A percentile compares a stretch with the other conserved stretches of the same genome.
These are phyloP conservation scores for Scolopax mira DNA, from an alignment of 2,113 vertebrate species.

Conservation along the genomic window DNA sequence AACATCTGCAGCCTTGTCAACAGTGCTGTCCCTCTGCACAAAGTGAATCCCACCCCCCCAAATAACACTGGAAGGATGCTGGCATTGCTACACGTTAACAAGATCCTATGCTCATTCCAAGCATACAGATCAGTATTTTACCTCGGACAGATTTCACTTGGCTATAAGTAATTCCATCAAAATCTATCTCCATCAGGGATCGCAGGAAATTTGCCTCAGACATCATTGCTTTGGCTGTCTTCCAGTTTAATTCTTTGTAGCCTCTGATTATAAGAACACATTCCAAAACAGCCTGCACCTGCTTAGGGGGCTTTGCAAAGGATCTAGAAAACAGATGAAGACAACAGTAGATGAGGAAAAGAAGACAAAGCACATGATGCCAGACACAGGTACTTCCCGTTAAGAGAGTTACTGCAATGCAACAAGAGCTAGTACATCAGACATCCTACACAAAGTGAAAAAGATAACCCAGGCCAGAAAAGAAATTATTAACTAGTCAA, in stretches of 20 bases:
- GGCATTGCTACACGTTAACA: background rate
- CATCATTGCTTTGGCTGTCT: slow-evolving; percentile 94
- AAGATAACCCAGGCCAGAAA: background rate
- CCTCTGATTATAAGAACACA: slow-evolving; percentile 93
- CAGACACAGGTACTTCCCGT: accelerated
- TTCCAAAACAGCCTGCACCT: slow-evolving; percentile 92
- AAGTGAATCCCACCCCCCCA: background rate
- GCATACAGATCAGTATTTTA: slow-evolving; percentile 32
- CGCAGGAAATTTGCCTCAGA: slow-evolving; percentile 92
- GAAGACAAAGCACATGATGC: background rate
- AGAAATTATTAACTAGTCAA: background rate
- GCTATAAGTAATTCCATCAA: slow-evolving; percentile 79
- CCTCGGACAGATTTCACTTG: slow-evolving; percentile 88
- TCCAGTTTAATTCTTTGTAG: slow-evolving; percentile 93
- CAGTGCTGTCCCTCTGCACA: background rate
- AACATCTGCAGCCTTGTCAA: accelerated
- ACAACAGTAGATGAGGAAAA: background rate
- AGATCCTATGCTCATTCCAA: background rate
- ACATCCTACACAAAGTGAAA: background rate
- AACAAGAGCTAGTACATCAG: background rate
- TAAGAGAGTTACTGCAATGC: background rate
- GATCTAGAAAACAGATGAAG: slow-evolving; percentile 75
- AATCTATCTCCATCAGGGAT: slow-evolving; percentile 90
- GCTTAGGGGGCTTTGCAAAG: slow-evolving; percentile 93
- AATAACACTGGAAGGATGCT: background rate